Evolutionary conservation across 2,888 invertebrate genomes (phyloP).

Genomic region (Trichogramma dendrolimi): DNA sequence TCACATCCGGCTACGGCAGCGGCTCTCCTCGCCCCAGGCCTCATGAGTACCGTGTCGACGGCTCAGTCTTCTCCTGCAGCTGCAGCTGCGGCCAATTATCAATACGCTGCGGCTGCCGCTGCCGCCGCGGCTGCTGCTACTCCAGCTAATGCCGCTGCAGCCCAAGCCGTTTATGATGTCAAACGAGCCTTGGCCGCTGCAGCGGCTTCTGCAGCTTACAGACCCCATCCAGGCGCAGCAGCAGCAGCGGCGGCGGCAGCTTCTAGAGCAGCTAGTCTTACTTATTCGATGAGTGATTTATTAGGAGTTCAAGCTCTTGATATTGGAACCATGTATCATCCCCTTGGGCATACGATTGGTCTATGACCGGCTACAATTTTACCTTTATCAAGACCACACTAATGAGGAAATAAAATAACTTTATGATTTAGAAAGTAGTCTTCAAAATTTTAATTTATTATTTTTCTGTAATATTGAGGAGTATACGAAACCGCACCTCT

Average conservation of each 20-base stretch:
- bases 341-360: constrained; percentile 62
- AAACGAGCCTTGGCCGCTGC: constrained; percentile 57
- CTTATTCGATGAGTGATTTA: constrained; percentile 68
- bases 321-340: constrained; percentile 69
- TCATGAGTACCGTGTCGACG: constrained; percentile 8
- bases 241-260: constrained; percentile 49
- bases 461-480: too few relatives aligned
- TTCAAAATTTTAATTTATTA: too few relatives aligned
- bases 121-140: constrained; percentile 45
- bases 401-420: constrained; percentile 11
- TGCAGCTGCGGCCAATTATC: constrained; percentile 56
- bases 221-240: constrained; percentile 56
- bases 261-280: constrained; percentile 55
- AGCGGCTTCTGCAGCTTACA: constrained; percentile 58
- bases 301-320: constrained; percentile 69
- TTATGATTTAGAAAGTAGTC: not conserved
- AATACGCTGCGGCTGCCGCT: constrained; percentile 40
- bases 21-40: constrained; percentile 19
- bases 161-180: constrained; percentile 56
- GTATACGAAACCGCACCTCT: too few relatives aligned
- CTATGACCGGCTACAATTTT: constrained; percentile 63
- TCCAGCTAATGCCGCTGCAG: constrained; percentile 46
- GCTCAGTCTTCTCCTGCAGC: constrained; percentile 52
- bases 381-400: constrained; percentile 48
- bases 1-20: constrained; percentile 45